Evolutionary conservation across 1,140 invertebrate genomes (phyloP).

Genomic region (Medauroidea extradentata): DNA sequence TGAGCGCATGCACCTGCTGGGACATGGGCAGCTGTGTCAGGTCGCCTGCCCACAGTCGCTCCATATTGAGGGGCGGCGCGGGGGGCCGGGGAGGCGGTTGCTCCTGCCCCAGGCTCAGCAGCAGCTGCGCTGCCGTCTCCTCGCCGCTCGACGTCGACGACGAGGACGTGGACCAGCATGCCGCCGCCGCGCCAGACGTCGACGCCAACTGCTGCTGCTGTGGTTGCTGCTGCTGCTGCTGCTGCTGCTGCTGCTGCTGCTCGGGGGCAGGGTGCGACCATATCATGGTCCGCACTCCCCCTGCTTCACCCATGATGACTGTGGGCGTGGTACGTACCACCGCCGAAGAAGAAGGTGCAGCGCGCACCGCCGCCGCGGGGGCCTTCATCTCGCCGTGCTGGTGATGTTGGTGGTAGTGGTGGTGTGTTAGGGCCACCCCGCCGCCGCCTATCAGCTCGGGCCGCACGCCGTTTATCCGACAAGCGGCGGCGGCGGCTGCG

Average conservation of each 20-base stretch:
- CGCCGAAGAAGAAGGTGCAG: conserved; percentile 28
- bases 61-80: conserved; percentile 77
- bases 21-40: conserved; percentile 73
- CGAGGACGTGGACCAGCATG: not conserved
- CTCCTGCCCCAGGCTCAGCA: conserved; percentile 70
- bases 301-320: conserved; percentile 86
- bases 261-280: conserved; percentile 64
- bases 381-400: conserved; percentile 51
- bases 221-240: conserved; percentile 21
- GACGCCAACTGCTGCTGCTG: conserved; percentile 14
- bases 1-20: conserved; percentile 76
- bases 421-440: conserved; percentile 33
- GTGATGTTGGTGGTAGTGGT: conserved; percentile 35
- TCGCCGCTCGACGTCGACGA: conserved; percentile 49
- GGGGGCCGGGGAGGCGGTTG: conserved; percentile 49
- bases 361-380: conserved; percentile 42
- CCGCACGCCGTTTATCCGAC: conserved; percentile 67
- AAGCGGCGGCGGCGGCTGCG: not conserved
- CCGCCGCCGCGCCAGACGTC: not conserved
- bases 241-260: conserved; percentile 5
- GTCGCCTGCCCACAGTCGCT: conserved; percentile 83
- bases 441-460: conserved; percentile 71
- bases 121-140: conserved; percentile 74
- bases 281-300: conserved; percentile 85
- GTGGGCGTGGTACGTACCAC: conserved; percentile 70